Percentiles rank a stretch among this genome's conserved stretches.
phyloP scores from a whole-genome alignment of 37 sponge, comb jelly and placozoan species.

The Spongilla lacustris region DNA sequence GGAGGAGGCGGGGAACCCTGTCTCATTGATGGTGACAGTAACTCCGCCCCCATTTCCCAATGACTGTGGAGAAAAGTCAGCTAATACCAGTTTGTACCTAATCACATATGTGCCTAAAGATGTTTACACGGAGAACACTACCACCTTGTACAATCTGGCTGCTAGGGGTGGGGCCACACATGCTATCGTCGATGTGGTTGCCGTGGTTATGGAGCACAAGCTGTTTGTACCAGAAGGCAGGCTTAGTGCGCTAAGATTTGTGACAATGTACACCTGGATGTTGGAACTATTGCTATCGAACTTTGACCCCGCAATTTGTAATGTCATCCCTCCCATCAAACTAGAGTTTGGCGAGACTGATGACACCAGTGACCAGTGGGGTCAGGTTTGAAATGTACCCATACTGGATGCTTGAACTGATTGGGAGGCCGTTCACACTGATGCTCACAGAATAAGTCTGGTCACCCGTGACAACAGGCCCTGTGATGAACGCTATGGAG shows the following conservation, averaged over 20 bases:
- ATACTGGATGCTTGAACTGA: slow-evolving; percentile 14
- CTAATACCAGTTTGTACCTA: slow-evolving; percentile 25
- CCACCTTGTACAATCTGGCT: slow-evolving; percentile 43
- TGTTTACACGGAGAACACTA: slow-evolving; percentile 36
- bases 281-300: too few species aligned
- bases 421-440: slow-evolving; percentile 37
- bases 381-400: slow-evolving; percentile 25
- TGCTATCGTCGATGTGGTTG: slow-evolving; percentile 17
- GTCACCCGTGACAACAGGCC: background rate
- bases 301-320: slow-evolving; percentile 44
- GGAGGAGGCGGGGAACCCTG: slow-evolving; percentile 45
- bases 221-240: background rate
- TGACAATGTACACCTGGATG: too few species aligned
- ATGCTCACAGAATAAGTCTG: slow-evolving; percentile 10
- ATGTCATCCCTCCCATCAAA: slow-evolving; percentile 33
- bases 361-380: slow-evolving; percentile 44
- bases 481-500: slow-evolving; percentile 46
- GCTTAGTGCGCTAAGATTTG: too few species aligned
- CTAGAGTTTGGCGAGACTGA: background rate
- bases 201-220: slow-evolving; percentile 19
- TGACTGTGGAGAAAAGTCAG: slow-evolving; percentile 38
- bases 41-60: slow-evolving; percentile 81
- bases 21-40: slow-evolving; percentile 52
- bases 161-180: slow-evolving; percentile 46
- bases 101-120: background rate